Conservation (phyloP, 2,888 invertebrate species). For the Lasioglossum morio region DNA sequence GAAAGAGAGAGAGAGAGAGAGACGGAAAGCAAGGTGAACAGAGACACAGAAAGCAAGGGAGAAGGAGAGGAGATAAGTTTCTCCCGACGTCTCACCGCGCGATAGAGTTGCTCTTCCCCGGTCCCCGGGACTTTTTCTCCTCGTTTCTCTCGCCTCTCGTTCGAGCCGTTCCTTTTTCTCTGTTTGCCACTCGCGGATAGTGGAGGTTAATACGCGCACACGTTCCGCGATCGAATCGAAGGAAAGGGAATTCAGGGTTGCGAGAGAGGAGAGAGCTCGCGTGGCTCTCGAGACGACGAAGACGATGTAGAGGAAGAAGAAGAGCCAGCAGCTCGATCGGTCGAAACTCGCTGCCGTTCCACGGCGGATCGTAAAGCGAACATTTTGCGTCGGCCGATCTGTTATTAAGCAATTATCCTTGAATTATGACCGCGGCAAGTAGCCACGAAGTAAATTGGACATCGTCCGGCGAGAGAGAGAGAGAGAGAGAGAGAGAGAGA, state of each 20-base stretch:
- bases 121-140: neutral
- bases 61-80: neutral
- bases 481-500: neutral
- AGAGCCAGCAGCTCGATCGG: slow-evolving; percentile 10
- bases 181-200: neutral
- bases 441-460: slow-evolving; percentile 53
- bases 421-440: slow-evolving; percentile 45
- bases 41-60: neutral
- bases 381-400: slow-evolving; percentile 36
- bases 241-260: slow-evolving; percentile 2
- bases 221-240: slow-evolving; percentile 4
- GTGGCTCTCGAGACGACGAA: neutral
- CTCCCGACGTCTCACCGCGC: neutral
- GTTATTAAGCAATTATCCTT: slow-evolving; percentile 62
- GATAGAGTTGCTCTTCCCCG: neutral
- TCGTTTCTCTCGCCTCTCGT: slow-evolving; percentile 10
- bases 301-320: neutral
- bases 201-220: slow-evolving; percentile 33
- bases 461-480: slow-evolving; percentile 16
- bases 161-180: neutral
- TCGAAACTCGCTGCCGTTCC: slow-evolving; percentile 10
- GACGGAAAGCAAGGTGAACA: neutral
- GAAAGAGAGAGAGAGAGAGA: neutral
- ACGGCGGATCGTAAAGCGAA: slow-evolving; percentile 28
- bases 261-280: neutral